Base-by-base conservation (phyloP, 2,113 vertebrate genomes). In the Cariama cristata region DNA sequence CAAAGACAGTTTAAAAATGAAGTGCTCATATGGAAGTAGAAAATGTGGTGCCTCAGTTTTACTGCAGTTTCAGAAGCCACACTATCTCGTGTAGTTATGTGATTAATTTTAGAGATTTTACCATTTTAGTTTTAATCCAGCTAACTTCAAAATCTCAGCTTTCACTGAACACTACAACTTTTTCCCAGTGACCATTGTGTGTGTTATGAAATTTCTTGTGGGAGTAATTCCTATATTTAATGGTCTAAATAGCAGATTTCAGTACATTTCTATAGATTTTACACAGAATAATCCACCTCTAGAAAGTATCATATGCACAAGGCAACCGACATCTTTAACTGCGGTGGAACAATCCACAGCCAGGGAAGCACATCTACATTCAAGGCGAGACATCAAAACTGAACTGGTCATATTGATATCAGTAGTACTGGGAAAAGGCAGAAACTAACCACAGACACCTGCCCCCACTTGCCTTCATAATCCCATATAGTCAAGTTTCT, bases 71-170 rank as follows among this genome's bases (percentile, higher is more conserved):
- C 49, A 64, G 74, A 80, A 90, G 19, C 4, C 32, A 58, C 35
- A 27, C 47, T 27, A 33, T 24, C 23, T 55, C 28, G 8, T 1
- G 0, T 1, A 77, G 23, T 32, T 58, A 7, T 2, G 5, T 9
- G 2, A 71, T 13, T 30, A 9, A 38, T 21, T 84, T 77, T 9
- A 52, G 28, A 40, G 14, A 5, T 5, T 1, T n/a, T 72, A 59
- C 16, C 32, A 12, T 1, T 86, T 76, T 21, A 40, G 13, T 79
- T 85, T 72, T 32, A 86, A 88, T 44, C 14, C 22, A 50, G 17
- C n/a, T 63, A 23, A 63, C 23, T 86, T 50, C 12, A 59, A 79
- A 79, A 58, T 26, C 5, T 23, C 40, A 63, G 1, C 22, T 67
- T 79, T 8, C 27, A 58, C 7, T 4, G 0, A 69, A 66, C 10